Conservation (phyloP, 1,140 invertebrate species). For the Periplaneta americana region DNA sequence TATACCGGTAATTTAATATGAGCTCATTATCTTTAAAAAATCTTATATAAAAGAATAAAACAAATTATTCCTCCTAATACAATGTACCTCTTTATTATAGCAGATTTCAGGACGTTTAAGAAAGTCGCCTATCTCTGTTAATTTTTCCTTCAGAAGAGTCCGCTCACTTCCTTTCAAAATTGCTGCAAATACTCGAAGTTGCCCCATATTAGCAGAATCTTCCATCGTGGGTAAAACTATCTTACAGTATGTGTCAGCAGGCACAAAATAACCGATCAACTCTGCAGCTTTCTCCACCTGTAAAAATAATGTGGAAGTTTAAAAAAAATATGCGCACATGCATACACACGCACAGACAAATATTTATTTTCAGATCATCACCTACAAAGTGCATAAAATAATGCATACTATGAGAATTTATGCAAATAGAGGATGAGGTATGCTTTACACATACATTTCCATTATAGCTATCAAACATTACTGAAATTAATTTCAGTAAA, state of each 20-base stretch:
- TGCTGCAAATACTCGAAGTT: conserved; percentile 43
- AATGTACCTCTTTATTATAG: conserved; percentile 29
- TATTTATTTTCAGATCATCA: too few species aligned
- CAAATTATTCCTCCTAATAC: neutral
- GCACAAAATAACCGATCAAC: conserved; percentile 68
- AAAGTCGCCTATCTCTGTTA: conserved; percentile 35
- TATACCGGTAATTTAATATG: too few species aligned
- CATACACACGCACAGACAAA: too few species aligned
- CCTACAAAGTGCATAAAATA: too few species aligned
- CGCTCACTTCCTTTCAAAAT: conserved; percentile 39
- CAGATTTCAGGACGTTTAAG: conserved; percentile 34
- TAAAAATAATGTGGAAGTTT: neutral
- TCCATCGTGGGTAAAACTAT: conserved; percentile 49
- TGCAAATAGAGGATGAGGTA: too few species aligned
- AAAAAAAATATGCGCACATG: neutral
- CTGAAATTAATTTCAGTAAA: too few species aligned
- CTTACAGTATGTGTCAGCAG: conserved; percentile 48
- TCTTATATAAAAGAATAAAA: too few species aligned
- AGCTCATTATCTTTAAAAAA: too few species aligned
- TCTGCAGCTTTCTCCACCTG: conserved; percentile 51
- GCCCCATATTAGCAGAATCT: conserved; percentile 42
- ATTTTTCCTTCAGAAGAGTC: conserved; percentile 22
- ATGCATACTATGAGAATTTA: too few species aligned
- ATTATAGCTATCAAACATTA: too few species aligned
- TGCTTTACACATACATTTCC: too few species aligned